phyloP scores from a whole-genome alignment of 1,140 invertebrate genomes.

The Leptopilina boulardi region DNA sequence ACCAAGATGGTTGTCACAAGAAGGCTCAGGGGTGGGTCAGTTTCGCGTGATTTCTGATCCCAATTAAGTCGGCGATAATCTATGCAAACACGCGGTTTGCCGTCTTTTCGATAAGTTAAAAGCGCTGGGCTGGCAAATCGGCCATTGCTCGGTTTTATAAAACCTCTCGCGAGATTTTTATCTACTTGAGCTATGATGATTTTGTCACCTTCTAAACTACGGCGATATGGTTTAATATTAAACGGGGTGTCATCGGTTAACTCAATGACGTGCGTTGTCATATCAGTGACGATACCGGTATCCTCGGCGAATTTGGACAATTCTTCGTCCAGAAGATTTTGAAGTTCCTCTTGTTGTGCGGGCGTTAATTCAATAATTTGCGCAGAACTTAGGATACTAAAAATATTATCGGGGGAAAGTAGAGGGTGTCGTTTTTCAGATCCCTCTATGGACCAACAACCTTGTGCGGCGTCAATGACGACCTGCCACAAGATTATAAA shows the following conservation, averaged over 20 bases:
- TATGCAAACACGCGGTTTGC: neutral
- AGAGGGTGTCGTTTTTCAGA: too few species aligned
- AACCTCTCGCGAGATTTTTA: neutral
- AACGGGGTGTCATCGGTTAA: neutral
- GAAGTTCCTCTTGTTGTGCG: too few species aligned
- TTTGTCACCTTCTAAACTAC: neutral
- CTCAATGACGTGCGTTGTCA: neutral
- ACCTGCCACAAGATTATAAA: too few species aligned
- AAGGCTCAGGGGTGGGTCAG: too few species aligned
- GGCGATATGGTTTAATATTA: neutral
- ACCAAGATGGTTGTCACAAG: too few species aligned
- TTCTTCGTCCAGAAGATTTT: too few species aligned
- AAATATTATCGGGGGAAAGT: too few species aligned
- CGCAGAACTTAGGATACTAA: too few species aligned
- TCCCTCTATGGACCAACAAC: too few species aligned
- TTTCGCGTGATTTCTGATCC: too few species aligned
- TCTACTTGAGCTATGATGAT: neutral
- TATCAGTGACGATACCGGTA: neutral
- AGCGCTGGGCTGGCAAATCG: neutral
- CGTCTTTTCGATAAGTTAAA: neutral
- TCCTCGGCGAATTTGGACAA: neutral
- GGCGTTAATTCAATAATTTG: too few species aligned
- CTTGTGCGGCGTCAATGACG: too few species aligned
- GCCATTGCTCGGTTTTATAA: neutral
- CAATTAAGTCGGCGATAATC: neutral